A percentile compares a stretch with the other conserved stretches of the same genome.
These are phyloP conservation scores for Eptesicus fuscus DNA, from an alignment of 2,113 vertebrate genomes.

Conservation along the genomic window DNA sequence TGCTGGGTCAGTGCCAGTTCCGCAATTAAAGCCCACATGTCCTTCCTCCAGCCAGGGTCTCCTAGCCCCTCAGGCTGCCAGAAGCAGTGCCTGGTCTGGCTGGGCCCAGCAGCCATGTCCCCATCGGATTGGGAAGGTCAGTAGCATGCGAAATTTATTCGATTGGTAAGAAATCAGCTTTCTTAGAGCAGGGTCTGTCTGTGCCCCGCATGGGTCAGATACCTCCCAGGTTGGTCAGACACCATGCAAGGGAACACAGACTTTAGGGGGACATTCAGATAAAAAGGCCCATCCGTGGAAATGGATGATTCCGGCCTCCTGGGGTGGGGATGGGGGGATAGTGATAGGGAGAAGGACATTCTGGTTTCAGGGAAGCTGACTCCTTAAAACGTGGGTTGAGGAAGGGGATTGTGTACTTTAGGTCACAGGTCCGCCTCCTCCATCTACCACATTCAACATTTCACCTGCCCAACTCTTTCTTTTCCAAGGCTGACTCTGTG, in stretches of 20 bases:
- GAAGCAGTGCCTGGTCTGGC: background rate
- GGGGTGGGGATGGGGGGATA: background rate
- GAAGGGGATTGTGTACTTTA: background rate
- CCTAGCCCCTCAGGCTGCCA: background rate
- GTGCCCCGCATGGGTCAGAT: accelerated
- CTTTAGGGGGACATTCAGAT: background rate
- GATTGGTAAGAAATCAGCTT: background rate
- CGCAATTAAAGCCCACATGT: background rate
- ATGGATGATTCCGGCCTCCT: background rate
- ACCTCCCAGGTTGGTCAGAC: background rate
- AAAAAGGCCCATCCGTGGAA: background rate
- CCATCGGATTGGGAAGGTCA: background rate
- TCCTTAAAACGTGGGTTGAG: background rate
- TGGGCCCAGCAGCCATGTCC: background rate
- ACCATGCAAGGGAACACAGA: background rate
- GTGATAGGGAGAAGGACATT: background rate
- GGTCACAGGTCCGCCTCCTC: background rate
- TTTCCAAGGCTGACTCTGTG: background rate
- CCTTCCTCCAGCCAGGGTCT: background rate
- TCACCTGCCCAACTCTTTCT: background rate
- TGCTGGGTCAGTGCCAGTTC: background rate
- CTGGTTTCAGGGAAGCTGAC: background rate
- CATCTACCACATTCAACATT: background rate
- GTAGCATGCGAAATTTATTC: background rate
- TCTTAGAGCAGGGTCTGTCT: background rate